Percentiles rank a stretch among this genome's conserved stretches.
phyloP scores from a whole-genome alignment of 2,113 vertebrate genomes.

The Platichthys stellatus region DNA sequence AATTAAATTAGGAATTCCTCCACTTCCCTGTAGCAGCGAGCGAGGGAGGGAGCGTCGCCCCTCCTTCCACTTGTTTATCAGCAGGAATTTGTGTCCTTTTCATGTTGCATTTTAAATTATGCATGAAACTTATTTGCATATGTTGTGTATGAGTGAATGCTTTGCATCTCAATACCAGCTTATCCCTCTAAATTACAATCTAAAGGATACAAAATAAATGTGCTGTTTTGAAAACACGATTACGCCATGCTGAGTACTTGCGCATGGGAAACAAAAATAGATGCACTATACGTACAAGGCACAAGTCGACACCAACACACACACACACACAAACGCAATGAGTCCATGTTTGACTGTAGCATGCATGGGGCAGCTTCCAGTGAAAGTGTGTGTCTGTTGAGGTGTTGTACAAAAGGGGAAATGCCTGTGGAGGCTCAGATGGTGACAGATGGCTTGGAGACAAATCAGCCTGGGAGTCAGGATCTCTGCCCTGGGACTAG shows the following conservation, averaged over 20 bases:
- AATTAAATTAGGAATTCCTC: constrained; percentile 40
- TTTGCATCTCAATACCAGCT: constrained; percentile 44
- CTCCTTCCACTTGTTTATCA: constrained; percentile 46
- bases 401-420: constrained; percentile 60
- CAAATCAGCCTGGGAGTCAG: constrained; percentile 75
- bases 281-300: neutral
- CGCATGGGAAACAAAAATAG: constrained; percentile 58
- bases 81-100: constrained; percentile 51
- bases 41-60: constrained; percentile 4
- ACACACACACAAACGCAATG: constrained; percentile 8
- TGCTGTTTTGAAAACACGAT: constrained; percentile 40
- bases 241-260: constrained; percentile 10
- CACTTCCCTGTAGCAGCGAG: constrained; percentile 14
- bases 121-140: constrained; percentile 58
- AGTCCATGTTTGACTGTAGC: constrained; percentile 15
- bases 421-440: constrained; percentile 78
- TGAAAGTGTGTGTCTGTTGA: constrained; percentile 32
- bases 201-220: constrained; percentile 47
- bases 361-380: constrained; percentile 36
- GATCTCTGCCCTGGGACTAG: constrained; percentile 66
- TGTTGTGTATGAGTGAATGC: constrained; percentile 32
- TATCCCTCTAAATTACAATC: constrained; percentile 37
- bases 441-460: constrained; percentile 82
- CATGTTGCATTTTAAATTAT: constrained; percentile 62
- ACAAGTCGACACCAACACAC: constrained; percentile 9